phyloP scores from a whole-genome alignment of 2,888 invertebrate species.

The Hypena proboscidalis region DNA sequence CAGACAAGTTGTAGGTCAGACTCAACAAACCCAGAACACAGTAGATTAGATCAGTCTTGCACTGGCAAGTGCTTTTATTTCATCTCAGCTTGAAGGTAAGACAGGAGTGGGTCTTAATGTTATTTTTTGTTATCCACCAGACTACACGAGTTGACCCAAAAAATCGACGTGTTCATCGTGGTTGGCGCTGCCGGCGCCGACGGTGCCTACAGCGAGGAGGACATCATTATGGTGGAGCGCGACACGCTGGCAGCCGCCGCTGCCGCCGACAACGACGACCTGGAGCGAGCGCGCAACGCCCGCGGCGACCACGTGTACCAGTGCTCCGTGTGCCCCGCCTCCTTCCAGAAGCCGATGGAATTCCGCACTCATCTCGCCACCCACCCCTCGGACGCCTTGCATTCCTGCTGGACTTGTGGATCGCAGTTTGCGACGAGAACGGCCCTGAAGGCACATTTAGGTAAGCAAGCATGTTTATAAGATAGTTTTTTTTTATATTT shows the following conservation, averaged over 20 bases:
- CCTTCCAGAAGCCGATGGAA: conserved; percentile 48
- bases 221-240: conserved; percentile 77
- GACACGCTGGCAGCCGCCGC: conserved; percentile 68
- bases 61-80: no score
- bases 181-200: conserved; percentile 67
- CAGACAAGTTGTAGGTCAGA: no score
- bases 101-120: no score
- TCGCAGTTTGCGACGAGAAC: conserved; percentile 58
- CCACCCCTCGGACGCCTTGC: conserved; percentile 60
- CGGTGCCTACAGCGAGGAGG: conserved; percentile 72
- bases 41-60: no score
- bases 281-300: conserved; percentile 63
- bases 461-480: no score
- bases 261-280: conserved; percentile 64
- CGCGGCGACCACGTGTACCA: conserved; percentile 72
- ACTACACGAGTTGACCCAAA: conserved; percentile 74
- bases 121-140: conserved; percentile 25
- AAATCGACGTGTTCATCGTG: conserved; percentile 79
- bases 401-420: conserved; percentile 79
- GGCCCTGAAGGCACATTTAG: conserved; percentile 41
- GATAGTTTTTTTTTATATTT: no score
- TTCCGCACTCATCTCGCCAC: conserved; percentile 57
- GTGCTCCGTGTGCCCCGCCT: conserved; percentile 72
- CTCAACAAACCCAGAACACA: no score
- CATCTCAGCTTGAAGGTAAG: no score